These are phyloP conservation scores for Sylvietta virens DNA, from an alignment of 2,113 vertebrate genomes.

Conservation along the genomic window DNA sequence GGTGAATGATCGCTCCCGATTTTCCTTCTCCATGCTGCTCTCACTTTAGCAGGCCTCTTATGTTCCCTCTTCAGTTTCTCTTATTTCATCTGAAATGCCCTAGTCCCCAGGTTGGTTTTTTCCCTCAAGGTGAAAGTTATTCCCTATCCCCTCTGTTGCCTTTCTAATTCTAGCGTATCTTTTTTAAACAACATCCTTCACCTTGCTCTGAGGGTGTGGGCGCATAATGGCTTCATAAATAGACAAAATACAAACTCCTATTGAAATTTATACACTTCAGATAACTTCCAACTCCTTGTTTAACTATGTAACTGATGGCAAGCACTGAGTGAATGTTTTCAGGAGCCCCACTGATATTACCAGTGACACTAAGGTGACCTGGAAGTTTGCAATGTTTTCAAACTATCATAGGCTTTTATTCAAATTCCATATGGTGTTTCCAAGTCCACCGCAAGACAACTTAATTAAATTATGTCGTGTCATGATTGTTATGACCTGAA, in stretches of 20 bases:
- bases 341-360: background rate
- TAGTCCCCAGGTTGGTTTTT: background rate
- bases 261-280: background rate
- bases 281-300: background rate
- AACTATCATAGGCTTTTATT: background rate
- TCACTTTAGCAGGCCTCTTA: background rate
- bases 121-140: background rate
- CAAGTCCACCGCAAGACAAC: background rate
- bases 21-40: background rate
- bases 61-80: background rate
- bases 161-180: background rate
- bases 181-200: background rate
- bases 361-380: background rate
- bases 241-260: background rate
- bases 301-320: background rate
- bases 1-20: accelerated
- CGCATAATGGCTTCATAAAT: background rate
- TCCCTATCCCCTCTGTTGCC: background rate
- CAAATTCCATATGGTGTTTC: background rate
- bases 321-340: background rate
- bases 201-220: background rate
- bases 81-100: background rate
- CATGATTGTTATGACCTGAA: background rate
- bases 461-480: slow-evolving; percentile 2
- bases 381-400: background rate